phyloP scores from a whole-genome alignment of 2,888 invertebrate genomes.

The Lepas anatifera region DNA sequence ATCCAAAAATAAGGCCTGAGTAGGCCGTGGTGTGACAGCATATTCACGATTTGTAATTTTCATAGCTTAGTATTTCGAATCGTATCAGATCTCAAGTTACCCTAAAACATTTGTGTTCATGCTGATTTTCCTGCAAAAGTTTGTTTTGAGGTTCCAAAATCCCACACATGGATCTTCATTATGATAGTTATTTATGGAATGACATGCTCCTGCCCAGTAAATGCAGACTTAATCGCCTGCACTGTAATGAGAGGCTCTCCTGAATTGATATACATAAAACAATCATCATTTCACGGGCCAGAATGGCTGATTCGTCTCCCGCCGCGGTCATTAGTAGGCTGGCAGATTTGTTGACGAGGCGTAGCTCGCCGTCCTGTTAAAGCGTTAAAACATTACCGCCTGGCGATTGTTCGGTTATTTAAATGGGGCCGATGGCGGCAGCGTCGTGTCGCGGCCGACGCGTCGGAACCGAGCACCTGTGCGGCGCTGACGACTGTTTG shows the following conservation, averaged over 20 bases:
- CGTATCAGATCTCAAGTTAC: too few species aligned
- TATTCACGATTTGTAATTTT: too few species aligned
- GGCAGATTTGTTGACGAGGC: too few species aligned
- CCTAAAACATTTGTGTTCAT: too few species aligned
- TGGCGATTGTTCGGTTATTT: background rate
- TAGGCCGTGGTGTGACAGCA: too few species aligned
- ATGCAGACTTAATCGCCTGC: background rate
- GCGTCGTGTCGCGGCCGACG: background rate
- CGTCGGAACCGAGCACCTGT: background rate
- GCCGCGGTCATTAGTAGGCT: background rate
- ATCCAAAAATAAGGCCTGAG: too few species aligned
- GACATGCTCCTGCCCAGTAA: background rate
- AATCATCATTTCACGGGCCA: background rate
- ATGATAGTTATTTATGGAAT: too few species aligned
- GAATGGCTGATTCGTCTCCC: background rate
- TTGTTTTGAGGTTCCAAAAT: too few species aligned
- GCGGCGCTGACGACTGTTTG: background rate
- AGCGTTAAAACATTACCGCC: slow-evolving; percentile 7
- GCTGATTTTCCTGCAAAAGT: too few species aligned
- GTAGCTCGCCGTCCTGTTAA: background rate
- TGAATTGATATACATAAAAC: background rate
- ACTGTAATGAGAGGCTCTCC: background rate
- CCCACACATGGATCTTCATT: too few species aligned
- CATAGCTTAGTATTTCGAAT: too few species aligned
- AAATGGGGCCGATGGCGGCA: background rate